These are phyloP conservation scores for Indri indri DNA, from an alignment of 2,113 vertebrate species.

Conservation along the genomic window DNA sequence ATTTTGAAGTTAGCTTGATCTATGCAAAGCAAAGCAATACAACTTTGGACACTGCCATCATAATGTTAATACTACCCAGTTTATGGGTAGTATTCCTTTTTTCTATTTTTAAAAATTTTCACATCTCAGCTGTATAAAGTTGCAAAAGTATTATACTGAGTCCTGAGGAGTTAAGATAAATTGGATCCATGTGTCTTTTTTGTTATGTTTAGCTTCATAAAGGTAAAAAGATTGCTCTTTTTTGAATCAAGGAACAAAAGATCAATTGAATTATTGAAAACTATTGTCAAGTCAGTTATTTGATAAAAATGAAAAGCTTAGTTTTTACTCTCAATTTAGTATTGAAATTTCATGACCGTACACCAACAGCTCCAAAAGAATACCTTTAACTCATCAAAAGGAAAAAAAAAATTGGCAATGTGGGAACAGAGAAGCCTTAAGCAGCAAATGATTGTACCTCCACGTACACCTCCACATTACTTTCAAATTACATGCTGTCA, in stretches of 20 bases:
- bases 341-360: not conserved
- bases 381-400: not conserved
- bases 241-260: not conserved
- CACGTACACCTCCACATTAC: not conserved
- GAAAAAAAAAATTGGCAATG: not conserved
- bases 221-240: not conserved
- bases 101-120: not conserved
- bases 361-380: not conserved
- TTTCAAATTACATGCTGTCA: not conserved
- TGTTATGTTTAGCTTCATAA: not conserved
- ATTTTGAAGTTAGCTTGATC: constrained; percentile 15
- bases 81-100: not conserved
- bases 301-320: not conserved
- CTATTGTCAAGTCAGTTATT: not conserved
- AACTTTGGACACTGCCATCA: not conserved
- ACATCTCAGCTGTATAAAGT: not conserved
- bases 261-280: not conserved
- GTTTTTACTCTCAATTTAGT: not conserved
- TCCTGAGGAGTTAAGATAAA: not conserved
- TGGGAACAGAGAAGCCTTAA: not conserved
- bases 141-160: not conserved
- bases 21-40: not conserved
- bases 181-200: not conserved
- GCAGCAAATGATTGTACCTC: not conserved
- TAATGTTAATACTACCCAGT: not conserved